Evolutionary conservation across 2,113 vertebrate genomes (phyloP).

Genomic region (Atractosteus spatula): DNA sequence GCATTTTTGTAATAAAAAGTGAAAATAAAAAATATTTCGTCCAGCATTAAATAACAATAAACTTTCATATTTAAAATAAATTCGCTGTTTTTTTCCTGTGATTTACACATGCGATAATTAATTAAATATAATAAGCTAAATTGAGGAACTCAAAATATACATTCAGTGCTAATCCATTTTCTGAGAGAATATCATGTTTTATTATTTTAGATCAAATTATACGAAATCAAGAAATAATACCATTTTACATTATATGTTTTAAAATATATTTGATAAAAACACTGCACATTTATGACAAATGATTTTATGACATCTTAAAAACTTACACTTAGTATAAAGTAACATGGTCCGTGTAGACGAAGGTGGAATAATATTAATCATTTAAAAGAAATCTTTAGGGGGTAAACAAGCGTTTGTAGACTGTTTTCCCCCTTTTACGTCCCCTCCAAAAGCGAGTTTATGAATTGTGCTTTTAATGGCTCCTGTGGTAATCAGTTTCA

Average conservation of each 20-base stretch:
- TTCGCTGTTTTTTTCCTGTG: too few species aligned
- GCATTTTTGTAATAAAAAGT: too few species aligned
- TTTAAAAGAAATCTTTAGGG: constrained; percentile 24
- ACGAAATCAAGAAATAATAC: constrained; percentile 23
- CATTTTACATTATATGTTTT: constrained; percentile 7
- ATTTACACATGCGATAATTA: too few species aligned
- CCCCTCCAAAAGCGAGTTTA: constrained; percentile 46
- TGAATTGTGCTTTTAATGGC: constrained; percentile 49
- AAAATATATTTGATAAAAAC: constrained; percentile 7
- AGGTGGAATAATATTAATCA: constrained; percentile 42
- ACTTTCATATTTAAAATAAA: too few species aligned
- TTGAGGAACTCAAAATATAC: too few species aligned
- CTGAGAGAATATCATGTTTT: too few species aligned
- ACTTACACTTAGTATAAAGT: constrained; percentile 65
- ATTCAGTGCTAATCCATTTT: too few species aligned
- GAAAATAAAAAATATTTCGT: too few species aligned
- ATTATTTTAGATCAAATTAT: constrained; percentile 16
- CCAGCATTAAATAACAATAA: too few species aligned
- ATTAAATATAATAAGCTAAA: too few species aligned
- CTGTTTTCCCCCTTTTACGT: constrained; percentile 44
- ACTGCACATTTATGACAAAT: constrained; percentile 12
- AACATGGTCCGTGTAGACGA: constrained; percentile 47
- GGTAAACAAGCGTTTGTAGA: constrained; percentile 45
- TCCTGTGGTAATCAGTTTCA: constrained; percentile 62
- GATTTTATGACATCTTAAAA: constrained; percentile 35